Evolutionary conservation across 2,113 vertebrate genomes (phyloP).

Genomic region (Lonchura striata): DNA sequence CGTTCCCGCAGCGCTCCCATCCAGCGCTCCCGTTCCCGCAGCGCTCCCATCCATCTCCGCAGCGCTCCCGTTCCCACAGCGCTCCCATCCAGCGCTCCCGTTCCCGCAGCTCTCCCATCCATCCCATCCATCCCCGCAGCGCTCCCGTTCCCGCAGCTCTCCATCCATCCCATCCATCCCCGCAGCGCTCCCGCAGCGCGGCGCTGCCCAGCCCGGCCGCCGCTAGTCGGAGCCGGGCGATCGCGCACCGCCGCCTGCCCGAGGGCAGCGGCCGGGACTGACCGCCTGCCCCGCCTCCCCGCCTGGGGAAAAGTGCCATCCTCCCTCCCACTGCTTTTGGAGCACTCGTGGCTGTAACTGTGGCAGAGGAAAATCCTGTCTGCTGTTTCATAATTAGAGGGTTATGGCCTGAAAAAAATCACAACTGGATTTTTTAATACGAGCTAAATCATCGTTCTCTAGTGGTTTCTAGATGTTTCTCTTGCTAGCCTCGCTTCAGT

Average conservation of each 20-base stretch:
- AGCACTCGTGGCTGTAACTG: background rate
- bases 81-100: background rate
- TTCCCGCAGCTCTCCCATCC: background rate
- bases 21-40: background rate
- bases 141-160: too few species aligned
- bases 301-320: background rate
- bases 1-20: too few species aligned
- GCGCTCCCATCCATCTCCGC: background rate
- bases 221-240: conserved; percentile 34
- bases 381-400: background rate
- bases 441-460: background rate
- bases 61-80: background rate
- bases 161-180: too few species aligned
- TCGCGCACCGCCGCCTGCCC: background rate
- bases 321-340: background rate
- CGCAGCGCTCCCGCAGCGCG: background rate
- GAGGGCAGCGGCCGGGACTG: background rate
- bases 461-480: conserved; percentile 16
- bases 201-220: background rate
- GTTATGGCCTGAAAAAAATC: background rate
- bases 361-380: background rate
- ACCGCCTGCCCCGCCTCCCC: background rate
- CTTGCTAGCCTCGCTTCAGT: background rate
- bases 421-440: background rate
- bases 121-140: too few species aligned